Conservation (phyloP, 2,113 vertebrate genomes). For the Eurypyga helias region DNA sequence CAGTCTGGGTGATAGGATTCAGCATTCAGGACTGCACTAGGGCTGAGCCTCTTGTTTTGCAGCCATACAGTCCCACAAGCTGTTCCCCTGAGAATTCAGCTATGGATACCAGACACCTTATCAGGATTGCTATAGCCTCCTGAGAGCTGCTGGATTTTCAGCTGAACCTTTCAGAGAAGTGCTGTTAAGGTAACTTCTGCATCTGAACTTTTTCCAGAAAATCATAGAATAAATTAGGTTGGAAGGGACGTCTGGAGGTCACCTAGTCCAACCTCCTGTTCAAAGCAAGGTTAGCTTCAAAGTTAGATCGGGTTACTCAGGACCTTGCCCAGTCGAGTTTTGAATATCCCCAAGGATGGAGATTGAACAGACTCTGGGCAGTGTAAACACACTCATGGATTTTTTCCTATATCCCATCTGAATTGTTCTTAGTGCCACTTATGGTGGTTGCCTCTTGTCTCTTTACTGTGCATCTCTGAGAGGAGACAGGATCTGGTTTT, state of each 20-base stretch:
- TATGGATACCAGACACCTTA: neutral
- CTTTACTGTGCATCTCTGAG: neutral
- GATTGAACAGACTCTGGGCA: neutral
- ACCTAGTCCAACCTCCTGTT: neutral
- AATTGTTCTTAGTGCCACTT: neutral
- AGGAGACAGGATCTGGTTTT: neutral
- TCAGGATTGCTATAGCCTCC: neutral
- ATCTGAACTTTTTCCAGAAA: neutral
- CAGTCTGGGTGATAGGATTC: slow-evolving; percentile 35
- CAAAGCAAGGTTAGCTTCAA: neutral
- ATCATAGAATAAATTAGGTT: neutral
- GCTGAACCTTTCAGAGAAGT: neutral
- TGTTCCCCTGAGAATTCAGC: neutral
- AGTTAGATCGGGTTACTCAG: neutral
- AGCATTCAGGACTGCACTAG: neutral
- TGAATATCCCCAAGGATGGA: neutral
- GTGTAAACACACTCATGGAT: neutral
- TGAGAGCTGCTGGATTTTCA: neutral
- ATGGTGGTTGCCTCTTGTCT: neutral
- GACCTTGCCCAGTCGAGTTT: neutral
- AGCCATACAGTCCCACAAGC: neutral
- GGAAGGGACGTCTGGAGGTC: neutral
- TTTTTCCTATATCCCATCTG: neutral
- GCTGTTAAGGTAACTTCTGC: neutral
- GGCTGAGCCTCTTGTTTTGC: slow-evolving; percentile 9